Conservation (phyloP, 2,797 vertebrate genomes). For the Cryptoblepharus egeriae region DNA sequence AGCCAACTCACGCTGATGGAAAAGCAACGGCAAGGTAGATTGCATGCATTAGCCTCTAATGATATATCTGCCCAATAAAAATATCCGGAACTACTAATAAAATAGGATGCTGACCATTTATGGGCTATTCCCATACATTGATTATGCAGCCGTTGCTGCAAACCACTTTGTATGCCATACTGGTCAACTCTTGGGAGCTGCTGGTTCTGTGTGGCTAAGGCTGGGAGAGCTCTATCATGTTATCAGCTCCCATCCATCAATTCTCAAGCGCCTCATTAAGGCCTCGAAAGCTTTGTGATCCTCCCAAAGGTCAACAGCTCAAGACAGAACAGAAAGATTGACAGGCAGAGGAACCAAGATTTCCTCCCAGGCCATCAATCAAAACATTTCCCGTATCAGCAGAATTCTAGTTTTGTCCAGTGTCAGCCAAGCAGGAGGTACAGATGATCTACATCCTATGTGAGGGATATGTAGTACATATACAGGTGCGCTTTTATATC, state of each 20-base stretch:
- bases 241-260: neutral
- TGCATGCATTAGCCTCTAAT: neutral
- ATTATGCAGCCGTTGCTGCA: neutral
- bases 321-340: neutral
- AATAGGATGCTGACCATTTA: neutral
- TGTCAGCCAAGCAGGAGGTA: neutral
- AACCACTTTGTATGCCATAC: neutral
- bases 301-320: neutral
- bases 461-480: too few species aligned
- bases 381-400: neutral
- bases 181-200: neutral
- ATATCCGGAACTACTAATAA: neutral
- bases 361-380: neutral
- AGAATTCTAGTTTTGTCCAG: neutral
- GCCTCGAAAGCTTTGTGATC: fast-evolving
- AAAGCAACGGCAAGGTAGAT: neutral
- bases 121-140: neutral
- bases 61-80: too few species aligned
- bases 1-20: neutral
- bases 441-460: too few species aligned
- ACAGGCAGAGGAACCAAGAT: neutral
- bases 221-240: neutral
- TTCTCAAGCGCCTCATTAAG: conserved; percentile 3
- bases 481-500: too few species aligned
- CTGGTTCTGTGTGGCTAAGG: neutral